phyloP scores from a whole-genome alignment of 2,113 vertebrate species.

The Phrynosoma blainvillii region DNA sequence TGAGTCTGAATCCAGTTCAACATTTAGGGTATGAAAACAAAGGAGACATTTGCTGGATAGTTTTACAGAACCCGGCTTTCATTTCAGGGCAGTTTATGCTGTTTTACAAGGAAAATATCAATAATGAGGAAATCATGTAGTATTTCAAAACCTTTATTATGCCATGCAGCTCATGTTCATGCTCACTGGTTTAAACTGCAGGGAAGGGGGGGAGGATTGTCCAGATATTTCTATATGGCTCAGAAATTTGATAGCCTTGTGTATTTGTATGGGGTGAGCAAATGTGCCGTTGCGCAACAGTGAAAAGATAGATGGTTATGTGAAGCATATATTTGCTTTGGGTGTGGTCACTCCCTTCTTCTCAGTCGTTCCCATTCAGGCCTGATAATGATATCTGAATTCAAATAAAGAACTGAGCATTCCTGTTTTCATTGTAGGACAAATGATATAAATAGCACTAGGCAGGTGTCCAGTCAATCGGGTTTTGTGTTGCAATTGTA shows the following conservation, averaged over 20 bases:
- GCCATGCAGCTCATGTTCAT: background rate
- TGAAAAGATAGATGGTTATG: slow-evolving; percentile 12
- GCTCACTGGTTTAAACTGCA: background rate
- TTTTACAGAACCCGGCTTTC: slow-evolving; percentile 2
- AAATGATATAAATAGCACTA: slow-evolving; percentile 53
- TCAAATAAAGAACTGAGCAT: slow-evolving; percentile 36
- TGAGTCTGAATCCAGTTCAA: background rate
- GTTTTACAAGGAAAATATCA: background rate
- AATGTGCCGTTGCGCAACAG: background rate
- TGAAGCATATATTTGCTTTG: slow-evolving; percentile 7
- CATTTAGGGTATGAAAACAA: background rate
- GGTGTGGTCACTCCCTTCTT: background rate
- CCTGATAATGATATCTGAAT: slow-evolving; percentile 1
- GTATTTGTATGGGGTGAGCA: background rate
- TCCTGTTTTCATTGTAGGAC: slow-evolving; percentile 31
- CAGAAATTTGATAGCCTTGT: slow-evolving; percentile 16
- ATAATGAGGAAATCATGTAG: background rate
- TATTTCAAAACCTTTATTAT: background rate
- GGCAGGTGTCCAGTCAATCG: slow-evolving; percentile 75
- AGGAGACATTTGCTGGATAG: background rate
- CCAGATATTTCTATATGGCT: background rate
- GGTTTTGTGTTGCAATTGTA: slow-evolving; percentile 64
- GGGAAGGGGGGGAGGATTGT: background rate
- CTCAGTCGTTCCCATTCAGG: background rate
- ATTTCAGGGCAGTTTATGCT: background rate